These are phyloP conservation scores for Eumerus sabulonum DNA, from an alignment of 2,888 invertebrate genomes.

Conservation along the genomic window DNA sequence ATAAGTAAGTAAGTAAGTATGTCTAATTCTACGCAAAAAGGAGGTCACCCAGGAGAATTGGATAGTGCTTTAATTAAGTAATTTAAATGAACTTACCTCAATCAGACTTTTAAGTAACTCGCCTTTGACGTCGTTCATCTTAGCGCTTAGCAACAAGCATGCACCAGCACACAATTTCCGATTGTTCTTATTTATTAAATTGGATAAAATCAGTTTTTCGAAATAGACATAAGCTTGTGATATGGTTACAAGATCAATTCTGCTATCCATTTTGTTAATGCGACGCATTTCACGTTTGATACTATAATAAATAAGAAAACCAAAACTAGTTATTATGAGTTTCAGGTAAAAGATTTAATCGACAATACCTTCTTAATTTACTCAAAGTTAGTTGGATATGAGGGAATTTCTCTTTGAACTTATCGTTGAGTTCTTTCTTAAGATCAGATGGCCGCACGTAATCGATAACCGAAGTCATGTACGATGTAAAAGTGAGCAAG, in stretches of 20 bases:
- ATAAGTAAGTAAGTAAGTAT: no score
- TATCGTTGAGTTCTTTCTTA: slow-evolving; percentile 98
- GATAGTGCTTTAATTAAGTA: no score
- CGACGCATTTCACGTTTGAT: slow-evolving; percentile 97
- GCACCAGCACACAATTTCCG: slow-evolving; percentile 97
- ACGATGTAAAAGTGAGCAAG: slow-evolving; percentile 91
- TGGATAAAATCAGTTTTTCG: slow-evolving; percentile 95
- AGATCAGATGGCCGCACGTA: slow-evolving; percentile 97
- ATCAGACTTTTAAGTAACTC: slow-evolving; percentile 90
- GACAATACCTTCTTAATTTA: slow-evolving; percentile 91
- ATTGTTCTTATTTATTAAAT: slow-evolving; percentile 96
- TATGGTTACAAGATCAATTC: slow-evolving; percentile 92
- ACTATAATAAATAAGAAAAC: slow-evolving; percentile 84
- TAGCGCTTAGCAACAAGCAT: slow-evolving; percentile 95
- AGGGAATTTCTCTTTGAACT: slow-evolving; percentile 96
- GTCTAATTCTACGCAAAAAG: no score
- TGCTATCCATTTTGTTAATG: slow-evolving; percentile 91
- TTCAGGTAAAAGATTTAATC: neutral
- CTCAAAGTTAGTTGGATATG: slow-evolving; percentile 96
- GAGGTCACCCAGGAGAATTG: no score
- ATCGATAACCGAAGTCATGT: slow-evolving; percentile 97
- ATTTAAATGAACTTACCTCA: slow-evolving; percentile 85
- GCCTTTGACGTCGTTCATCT: slow-evolving; percentile 98
- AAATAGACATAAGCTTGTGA: slow-evolving; percentile 99
- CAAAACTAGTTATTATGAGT: neutral